These are phyloP conservation scores for Dasyornis broadbenti DNA, from an alignment of 2,113 vertebrate species.

Conservation along the genomic window DNA sequence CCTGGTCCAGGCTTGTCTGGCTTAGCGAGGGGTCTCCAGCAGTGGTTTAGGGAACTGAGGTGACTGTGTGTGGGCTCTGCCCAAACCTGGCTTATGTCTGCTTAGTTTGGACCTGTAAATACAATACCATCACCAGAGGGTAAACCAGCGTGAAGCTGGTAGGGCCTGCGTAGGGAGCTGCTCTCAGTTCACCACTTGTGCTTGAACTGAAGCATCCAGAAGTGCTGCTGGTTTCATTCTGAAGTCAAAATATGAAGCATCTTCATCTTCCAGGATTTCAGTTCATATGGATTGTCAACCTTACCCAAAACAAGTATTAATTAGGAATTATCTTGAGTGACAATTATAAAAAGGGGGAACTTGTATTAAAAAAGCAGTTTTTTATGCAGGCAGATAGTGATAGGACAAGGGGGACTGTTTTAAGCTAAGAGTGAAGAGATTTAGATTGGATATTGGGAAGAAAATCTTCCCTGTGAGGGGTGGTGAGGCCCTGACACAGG, in stretches of 20 bases:
- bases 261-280: background rate
- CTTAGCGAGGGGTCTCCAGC: background rate
- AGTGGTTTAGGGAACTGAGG: background rate
- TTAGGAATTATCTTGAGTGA: background rate
- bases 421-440: background rate
- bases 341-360: background rate
- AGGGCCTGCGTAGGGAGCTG: background rate
- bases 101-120: background rate
- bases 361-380: accelerated
- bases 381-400: background rate
- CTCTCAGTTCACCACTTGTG: accelerated
- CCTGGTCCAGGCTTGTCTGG: background rate
- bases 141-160: background rate
- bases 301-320: background rate
- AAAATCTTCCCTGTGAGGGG: background rate
- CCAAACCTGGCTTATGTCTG: background rate
- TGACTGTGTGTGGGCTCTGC: background rate
- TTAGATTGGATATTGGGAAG: background rate
- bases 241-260: background rate
- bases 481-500: background rate
- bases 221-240: background rate
- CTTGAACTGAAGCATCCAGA: background rate
- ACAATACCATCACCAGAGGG: background rate
- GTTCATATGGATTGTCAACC: background rate
- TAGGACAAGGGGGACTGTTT: background rate